Conservation (phyloP, 2,113 vertebrate species). For the Pygoscelis adeliae region DNA sequence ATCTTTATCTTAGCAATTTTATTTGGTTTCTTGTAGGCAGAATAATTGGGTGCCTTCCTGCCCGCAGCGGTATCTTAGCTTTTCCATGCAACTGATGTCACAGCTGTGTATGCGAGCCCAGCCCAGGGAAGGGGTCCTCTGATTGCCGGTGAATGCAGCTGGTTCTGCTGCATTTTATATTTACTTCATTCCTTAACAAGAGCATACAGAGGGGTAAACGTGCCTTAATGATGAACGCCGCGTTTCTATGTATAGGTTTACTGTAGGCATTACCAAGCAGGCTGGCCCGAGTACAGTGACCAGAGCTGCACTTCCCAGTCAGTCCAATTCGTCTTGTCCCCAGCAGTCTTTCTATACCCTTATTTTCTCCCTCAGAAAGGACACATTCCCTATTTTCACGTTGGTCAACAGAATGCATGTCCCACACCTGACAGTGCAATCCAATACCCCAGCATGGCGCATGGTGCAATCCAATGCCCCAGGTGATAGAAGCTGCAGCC, state of each 20-base stretch:
- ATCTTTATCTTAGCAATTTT: background rate
- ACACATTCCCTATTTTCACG: background rate
- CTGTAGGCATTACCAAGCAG: background rate
- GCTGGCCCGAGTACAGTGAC: background rate
- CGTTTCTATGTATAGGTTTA: background rate
- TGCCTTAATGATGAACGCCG: background rate
- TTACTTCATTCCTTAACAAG: background rate
- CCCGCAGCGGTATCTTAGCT: fast-evolving
- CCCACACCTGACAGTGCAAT: background rate
- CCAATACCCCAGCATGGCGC: background rate
- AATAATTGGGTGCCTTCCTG: background rate
- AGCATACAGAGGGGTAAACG: background rate
- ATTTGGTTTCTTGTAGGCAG: background rate
- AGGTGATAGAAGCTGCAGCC: background rate
- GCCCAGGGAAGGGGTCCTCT: background rate
- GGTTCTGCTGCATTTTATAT: background rate
- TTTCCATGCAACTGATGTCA: fast-evolving
- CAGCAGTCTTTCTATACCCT: no score
- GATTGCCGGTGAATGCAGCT: fast-evolving
- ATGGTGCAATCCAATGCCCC: background rate
- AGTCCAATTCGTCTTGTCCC: no score
- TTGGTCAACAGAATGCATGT: background rate
- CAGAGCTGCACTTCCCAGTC: background rate
- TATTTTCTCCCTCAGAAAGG: background rate
- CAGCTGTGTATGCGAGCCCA: background rate